phyloP scores from a whole-genome alignment of 1,140 invertebrate species.

The Platyscapa corneri region DNA sequence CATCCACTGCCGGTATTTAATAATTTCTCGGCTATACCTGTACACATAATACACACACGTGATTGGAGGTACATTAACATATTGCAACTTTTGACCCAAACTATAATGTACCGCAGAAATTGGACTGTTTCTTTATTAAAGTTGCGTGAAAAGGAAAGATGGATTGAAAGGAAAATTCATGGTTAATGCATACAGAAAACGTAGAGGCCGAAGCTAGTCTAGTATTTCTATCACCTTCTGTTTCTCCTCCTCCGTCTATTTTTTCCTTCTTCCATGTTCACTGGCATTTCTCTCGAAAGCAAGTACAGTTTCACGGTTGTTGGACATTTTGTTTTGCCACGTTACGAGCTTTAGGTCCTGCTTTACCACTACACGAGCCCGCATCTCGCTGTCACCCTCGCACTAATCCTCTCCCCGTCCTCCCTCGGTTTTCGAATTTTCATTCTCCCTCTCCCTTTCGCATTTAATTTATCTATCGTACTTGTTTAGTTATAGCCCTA shows the following conservation, averaged over 20 bases:
- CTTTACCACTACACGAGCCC: neutral
- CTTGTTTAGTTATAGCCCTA: neutral
- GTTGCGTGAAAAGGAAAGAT: neutral
- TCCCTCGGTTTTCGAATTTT: neutral
- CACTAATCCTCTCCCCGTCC: neutral
- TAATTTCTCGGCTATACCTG: neutral
- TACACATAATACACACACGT: neutral
- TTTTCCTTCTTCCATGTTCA: neutral
- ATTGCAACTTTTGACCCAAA: neutral
- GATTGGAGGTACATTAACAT: neutral
- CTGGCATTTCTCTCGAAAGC: neutral
- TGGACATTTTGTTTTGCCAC: conserved; percentile 7
- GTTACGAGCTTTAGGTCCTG: conserved; percentile 22
- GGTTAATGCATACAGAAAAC: neutral
- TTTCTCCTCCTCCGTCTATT: neutral
- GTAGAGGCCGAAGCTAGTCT: neutral
- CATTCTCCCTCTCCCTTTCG: neutral
- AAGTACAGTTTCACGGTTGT: neutral
- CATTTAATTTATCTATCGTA: conserved; percentile 7
- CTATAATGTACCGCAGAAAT: neutral
- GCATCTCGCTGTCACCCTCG: neutral
- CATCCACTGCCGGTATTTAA: too few species aligned
- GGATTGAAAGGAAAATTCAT: neutral
- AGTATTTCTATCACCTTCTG: neutral
- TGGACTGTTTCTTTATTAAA: conserved; percentile 1